Percentiles rank a stretch among this genome's conserved stretches.
Evolutionary conservation across 2,888 invertebrate genomes (phyloP).

Genomic region (Epinotia ramella): DNA sequence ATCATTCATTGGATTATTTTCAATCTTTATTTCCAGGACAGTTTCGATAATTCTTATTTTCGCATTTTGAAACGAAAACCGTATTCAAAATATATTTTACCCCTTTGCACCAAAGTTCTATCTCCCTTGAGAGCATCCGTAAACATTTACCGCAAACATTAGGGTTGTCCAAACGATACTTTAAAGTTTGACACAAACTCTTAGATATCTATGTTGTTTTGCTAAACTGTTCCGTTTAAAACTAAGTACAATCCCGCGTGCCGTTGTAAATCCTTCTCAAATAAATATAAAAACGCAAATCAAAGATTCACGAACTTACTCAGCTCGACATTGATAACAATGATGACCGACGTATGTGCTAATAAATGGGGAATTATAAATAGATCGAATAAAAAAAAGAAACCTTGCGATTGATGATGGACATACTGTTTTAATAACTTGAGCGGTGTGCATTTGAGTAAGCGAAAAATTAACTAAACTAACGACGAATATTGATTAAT

Average conservation of each 20-base stretch:
- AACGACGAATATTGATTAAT: no score
- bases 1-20: constrained; percentile 9
- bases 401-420: no score
- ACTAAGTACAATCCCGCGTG: constrained; percentile 10
- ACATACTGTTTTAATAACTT: no score
- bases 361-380: no score
- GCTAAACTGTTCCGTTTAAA: constrained; percentile 12
- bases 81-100: neutral
- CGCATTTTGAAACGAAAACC: neutral
- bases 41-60: constrained; percentile 21
- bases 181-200: constrained; percentile 32
- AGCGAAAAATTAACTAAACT: no score
- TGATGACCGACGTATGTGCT: no score
- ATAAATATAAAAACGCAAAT: neutral
- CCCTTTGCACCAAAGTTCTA: neutral
- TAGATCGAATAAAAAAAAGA: no score
- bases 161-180: constrained; percentile 37
- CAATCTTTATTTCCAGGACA: neutral
- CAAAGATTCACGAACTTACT: no score
- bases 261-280: neutral
- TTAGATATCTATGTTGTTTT: constrained; percentile 25
- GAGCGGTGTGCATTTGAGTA: no score
- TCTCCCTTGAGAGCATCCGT: neutral
- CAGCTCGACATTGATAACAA: no score
- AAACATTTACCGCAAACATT: constrained; percentile 28